Conservation (phyloP, 2,888 invertebrate genomes). For the Tipula helvola region DNA sequence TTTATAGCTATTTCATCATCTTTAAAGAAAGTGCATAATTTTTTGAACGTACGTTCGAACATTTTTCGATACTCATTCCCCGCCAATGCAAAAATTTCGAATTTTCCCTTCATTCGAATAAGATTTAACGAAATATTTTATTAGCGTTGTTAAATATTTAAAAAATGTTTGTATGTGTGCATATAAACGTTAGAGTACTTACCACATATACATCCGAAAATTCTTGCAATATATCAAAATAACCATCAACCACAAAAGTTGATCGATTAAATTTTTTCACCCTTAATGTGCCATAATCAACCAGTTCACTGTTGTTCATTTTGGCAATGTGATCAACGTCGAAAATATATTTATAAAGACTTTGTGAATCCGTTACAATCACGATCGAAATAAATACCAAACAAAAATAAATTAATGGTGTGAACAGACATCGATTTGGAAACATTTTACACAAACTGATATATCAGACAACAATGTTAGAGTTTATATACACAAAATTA, state of each 20-base stretch:
- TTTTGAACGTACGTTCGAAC: background rate
- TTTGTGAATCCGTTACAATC: background rate
- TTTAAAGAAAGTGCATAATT: background rate
- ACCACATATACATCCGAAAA: background rate
- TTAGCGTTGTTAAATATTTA: background rate
- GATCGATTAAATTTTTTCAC: background rate
- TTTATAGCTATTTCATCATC: background rate
- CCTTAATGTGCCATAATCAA: background rate
- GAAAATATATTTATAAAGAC: background rate
- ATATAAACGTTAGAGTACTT: no score
- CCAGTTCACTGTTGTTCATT: background rate
- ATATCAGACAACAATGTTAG: no score
- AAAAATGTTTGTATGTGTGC: background rate
- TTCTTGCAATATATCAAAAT: background rate
- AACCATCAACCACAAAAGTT: background rate
- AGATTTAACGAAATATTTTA: background rate
- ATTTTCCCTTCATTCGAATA: background rate
- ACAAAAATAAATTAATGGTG: no score
- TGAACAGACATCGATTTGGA: no score
- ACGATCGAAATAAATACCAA: background rate
- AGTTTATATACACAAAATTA: no score
- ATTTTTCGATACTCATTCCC: background rate
- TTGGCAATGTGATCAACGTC: background rate
- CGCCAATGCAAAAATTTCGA: background rate
- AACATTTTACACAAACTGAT: no score